A percentile compares a stretch with the other conserved stretches of the same genome.
Evolutionary conservation across 2,113 vertebrate species (phyloP).

Genomic region (Hassar affinis): DNA sequence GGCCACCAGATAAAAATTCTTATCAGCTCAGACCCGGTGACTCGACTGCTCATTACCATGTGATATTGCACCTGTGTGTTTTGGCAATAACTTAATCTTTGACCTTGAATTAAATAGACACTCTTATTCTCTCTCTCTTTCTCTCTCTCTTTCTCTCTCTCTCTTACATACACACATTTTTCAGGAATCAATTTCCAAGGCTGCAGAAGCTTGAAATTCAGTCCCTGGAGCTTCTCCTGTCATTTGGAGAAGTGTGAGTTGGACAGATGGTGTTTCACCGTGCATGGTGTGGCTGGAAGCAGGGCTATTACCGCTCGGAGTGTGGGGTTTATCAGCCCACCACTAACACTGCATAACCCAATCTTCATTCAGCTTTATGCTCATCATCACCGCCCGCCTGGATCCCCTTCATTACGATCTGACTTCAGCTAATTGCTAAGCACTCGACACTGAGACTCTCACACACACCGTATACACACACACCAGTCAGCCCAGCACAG

Average conservation of each 20-base stretch:
- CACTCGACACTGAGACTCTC: conserved; percentile 13
- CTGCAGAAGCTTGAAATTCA: conserved; percentile 45
- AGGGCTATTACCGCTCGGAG: conserved; percentile 46
- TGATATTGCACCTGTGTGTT: conserved; percentile 34
- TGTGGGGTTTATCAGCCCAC: conserved; percentile 43
- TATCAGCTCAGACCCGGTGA: conserved; percentile 27
- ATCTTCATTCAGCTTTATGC: conserved; percentile 38
- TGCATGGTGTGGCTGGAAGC: conserved; percentile 44
- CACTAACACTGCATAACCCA: conserved; percentile 31
- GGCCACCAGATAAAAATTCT: conserved; percentile 25
- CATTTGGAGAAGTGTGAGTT: conserved; percentile 49
- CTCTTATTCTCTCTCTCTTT: background rate
- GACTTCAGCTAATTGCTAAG: conserved; percentile 17
- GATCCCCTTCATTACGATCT: conserved; percentile 10
- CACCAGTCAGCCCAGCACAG: background rate
- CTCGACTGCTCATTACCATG: conserved; percentile 23
- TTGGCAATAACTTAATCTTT: conserved; percentile 42
- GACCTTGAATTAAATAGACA: conserved; percentile 37
- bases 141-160: conserved; percentile 5
- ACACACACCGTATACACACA: background rate
- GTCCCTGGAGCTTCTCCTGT: conserved; percentile 44
- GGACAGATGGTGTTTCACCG: conserved; percentile 53
- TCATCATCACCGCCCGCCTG: conserved; percentile 29
- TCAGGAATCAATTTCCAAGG: conserved; percentile 43
- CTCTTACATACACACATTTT: conserved; percentile 3